Evolutionary conservation across 2,888 invertebrate species (phyloP), one percentile per base, ranked within the genome.

Genomic region (Latrodectus elegans): DNA sequence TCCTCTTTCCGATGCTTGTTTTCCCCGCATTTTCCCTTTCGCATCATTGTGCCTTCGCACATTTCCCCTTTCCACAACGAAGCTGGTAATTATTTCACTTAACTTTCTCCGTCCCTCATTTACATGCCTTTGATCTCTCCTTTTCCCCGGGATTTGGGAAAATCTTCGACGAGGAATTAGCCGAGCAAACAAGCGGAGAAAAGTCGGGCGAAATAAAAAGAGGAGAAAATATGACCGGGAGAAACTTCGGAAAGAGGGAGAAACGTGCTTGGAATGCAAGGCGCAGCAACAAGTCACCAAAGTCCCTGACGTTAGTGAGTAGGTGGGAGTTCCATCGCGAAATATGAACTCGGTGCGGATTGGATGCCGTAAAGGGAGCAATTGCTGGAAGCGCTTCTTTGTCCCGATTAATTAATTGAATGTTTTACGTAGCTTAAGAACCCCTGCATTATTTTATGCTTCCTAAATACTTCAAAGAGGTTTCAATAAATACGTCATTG

Each of bases 11-110:
- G 38, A 38, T 38, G 60, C n/a, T 60, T 60, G 14, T 10, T 60
- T 55, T 15, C 55, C 55, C 55, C 11, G 6, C n/a, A 12, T n/a
- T 6, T n/a, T n/a, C 60, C n/a, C 60, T 60, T 60, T n/a, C 10
- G n/a, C 60, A 60, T 60, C 9, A 60, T 60, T 60, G 60, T 60
- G 60, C 60, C 12, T 38, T 73, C 26, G 71, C 71, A 76, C 83
- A 75, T 67, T 68, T 55, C 82, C 68, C 81, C 51, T 78, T 65
- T 52, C 38, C 38, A 38, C 38, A 38, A 38, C 38, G 38, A 38
- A 38, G 38, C 75, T 64, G 9, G 76, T 83, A 83, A 83, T 83
- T 83, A 83, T 83, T 83, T 83, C 83, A 83, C 76, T 83, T 83
- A 76, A 76, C 83, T 83, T 26, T 53, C 64, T 68, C 73, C 71